Evolutionary conservation across 1,140 invertebrate genomes (phyloP), one percentile per base, ranked within the genome.

Genomic region (Ceratosolen solmsi): DNA sequence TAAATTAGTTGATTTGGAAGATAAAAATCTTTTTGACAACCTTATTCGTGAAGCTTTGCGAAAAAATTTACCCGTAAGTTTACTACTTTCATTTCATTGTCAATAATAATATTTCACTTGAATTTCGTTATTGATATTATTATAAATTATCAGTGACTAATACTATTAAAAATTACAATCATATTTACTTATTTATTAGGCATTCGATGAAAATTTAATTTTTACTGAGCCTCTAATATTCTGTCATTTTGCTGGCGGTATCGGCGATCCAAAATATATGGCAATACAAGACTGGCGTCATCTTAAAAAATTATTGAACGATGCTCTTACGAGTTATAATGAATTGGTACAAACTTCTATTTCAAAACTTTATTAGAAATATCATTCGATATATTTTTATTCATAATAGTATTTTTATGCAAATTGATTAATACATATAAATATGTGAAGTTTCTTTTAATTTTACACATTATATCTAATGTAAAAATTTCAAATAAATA

Each of bases 211-310:
- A 85, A 88, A 92, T 13, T 86, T 92, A 22, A 90, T 96, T 9
- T 94, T 94, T 87, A 91, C 93, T 25, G 93, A 94, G 79, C 97
- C 97, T 0, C 91, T 96, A 9, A 95, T 98, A 68, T 98, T 94
- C 87, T 98, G 96, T 87, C 97, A 98, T 89, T 98, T 98, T 92
- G 96, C 97, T 22, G 94, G 96, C 84, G 97, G 97, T 22, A 94
- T 98, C 46, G 97, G 97, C 0, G 97, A 98, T 85, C 94, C 96
- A 0, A 98, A 98, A 90, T 99, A 99, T 87, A 94, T 96, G 89
- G 95, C 95, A 1, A 94, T 98, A 22, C 90, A 87, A 60, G 93
- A 94, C 70, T 98, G 95, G 94, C 83, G 90, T 0, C 93, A 94
- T n/a, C 91, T 99, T 0, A 94, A 94, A 84, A 94, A 94, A 86